Evolutionary conservation across 2,888 invertebrate species (phyloP), one percentile per base, ranked within the genome.

Genomic region (Nymphalis polychloros): DNA sequence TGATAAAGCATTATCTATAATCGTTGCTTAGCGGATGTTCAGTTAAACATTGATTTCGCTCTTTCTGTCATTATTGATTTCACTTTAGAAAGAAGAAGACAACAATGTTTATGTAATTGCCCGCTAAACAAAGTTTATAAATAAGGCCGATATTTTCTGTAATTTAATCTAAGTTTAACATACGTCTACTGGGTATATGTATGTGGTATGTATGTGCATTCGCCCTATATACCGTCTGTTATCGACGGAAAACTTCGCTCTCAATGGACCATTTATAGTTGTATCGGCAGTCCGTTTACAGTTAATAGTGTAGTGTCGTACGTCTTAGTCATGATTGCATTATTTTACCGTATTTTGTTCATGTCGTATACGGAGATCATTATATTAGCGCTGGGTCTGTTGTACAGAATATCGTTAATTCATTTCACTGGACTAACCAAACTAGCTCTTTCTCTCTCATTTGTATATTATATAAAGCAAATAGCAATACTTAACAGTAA

Each of bases 201-300:
- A 27, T 49, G 49, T 49, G n/a, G 13, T 52, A 52, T 35, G 31
- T n/a, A 55, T 55, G 55, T 55, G 17, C 31, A 35, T 55, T 53
- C n/a, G 31, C n/a, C 55, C 31, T 55, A 55, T 35, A 55, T 55
- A 55, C 52, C 16, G 55, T 31, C 8, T n/a, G 27, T 49, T 53
- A 60, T 60, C 46, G 60, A 53, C 46, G 59, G 65, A 60, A 65
- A 53, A 55, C 35, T 61, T 20, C 60, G 35, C 46, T 47, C 3
- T 35, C 16, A n/a, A 3, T 48, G 53, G 31, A 49, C 66, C 46
- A 55, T 61, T 61, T 66, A 66, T 53, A 49, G 60, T 35, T 53
- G 60, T 48, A 66, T 53, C n/a, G 47, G 8, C 19, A 35, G 52
- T 61, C 53, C 49, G 53, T 20, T 47, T 52, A 65, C 60, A 47